phyloP scores from a whole-genome alignment of 30 jellyfish, hydroid and myxozoan species.

The Phacellophora camtschatica region DNA sequence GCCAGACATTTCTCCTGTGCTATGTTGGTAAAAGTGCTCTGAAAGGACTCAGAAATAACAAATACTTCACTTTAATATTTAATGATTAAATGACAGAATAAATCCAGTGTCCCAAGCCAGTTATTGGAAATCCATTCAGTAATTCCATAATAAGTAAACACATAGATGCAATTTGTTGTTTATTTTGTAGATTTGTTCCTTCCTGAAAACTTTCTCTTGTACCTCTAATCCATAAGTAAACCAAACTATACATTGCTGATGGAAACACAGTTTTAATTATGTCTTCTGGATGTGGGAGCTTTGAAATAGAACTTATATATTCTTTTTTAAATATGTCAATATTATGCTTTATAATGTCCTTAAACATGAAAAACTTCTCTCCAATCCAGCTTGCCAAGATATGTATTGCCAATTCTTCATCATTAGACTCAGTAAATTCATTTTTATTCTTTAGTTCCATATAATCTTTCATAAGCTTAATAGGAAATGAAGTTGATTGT shows the following conservation, averaged over 20 bases:
- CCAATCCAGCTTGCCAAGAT: constrained; percentile 69
- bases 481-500: constrained; percentile 61
- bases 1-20: no score
- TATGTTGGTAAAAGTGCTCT: no score
- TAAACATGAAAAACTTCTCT: constrained; percentile 37
- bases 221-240: constrained; percentile 47
- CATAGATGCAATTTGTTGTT: background rate
- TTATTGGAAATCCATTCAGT: constrained; percentile 36
- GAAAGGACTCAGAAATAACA: no score
- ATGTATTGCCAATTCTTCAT: constrained; percentile 57
- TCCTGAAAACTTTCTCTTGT: background rate
- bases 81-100: background rate
- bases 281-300: constrained; percentile 56
- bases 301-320: constrained; percentile 33
- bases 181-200: constrained; percentile 4
- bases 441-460: constrained; percentile 17
- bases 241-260: constrained; percentile 61
- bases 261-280: constrained; percentile 42
- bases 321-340: constrained; percentile 29
- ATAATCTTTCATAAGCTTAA: constrained; percentile 50
- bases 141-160: constrained; percentile 47
- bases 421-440: background rate
- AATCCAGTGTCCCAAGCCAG: constrained; percentile 64
- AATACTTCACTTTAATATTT: no score
- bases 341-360: constrained; percentile 32